Percentiles rank a stretch among this genome's conserved stretches.
Evolutionary conservation across 1,140 invertebrate species (phyloP).

Genomic region (Varroa destructor): DNA sequence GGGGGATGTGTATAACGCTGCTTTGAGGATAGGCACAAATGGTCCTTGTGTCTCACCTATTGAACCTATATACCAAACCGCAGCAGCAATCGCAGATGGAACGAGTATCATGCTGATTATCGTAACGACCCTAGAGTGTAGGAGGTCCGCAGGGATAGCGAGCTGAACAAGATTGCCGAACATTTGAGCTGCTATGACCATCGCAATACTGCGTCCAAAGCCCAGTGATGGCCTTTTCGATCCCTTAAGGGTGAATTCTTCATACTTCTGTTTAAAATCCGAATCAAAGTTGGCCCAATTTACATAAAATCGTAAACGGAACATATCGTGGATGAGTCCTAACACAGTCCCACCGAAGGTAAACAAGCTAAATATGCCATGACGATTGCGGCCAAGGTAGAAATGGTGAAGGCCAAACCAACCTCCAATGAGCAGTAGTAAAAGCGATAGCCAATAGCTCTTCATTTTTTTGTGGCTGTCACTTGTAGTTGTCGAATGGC

Average conservation of each 20-base stretch:
- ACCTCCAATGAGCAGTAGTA: slow-evolving; percentile 73
- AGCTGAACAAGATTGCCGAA: slow-evolving; percentile 59
- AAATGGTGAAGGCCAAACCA: slow-evolving; percentile 76
- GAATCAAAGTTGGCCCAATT: slow-evolving; percentile 67
- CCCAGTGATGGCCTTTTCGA: slow-evolving; percentile 59
- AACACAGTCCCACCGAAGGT: slow-evolving; percentile 71
- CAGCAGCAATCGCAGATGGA: slow-evolving; percentile 45
- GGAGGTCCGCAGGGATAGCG: slow-evolving; percentile 55
- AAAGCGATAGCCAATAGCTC: slow-evolving; percentile 56
- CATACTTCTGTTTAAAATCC: slow-evolving; percentile 52
- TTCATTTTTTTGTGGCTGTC: slow-evolving; percentile 42
- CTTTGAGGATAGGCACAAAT: slow-evolving; percentile 34
- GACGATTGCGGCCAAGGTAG: slow-evolving; percentile 71
- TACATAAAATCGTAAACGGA: slow-evolving; percentile 70
- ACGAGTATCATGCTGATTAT: background rate
- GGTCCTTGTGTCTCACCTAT: slow-evolving; percentile 8
- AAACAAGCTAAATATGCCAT: slow-evolving; percentile 74
- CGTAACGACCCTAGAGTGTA: background rate
- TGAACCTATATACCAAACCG: slow-evolving; percentile 39
- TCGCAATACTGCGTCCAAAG: slow-evolving; percentile 57
- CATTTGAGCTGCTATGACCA: slow-evolving; percentile 60
- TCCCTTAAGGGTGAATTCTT: slow-evolving; percentile 40
- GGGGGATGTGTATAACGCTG: slow-evolving; percentile 51
- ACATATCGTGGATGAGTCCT: slow-evolving; percentile 73
- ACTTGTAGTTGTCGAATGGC: too few species aligned